phyloP scores from a whole-genome alignment of 2,888 invertebrate genomes.

The Melangyna quadrimaculata region DNA sequence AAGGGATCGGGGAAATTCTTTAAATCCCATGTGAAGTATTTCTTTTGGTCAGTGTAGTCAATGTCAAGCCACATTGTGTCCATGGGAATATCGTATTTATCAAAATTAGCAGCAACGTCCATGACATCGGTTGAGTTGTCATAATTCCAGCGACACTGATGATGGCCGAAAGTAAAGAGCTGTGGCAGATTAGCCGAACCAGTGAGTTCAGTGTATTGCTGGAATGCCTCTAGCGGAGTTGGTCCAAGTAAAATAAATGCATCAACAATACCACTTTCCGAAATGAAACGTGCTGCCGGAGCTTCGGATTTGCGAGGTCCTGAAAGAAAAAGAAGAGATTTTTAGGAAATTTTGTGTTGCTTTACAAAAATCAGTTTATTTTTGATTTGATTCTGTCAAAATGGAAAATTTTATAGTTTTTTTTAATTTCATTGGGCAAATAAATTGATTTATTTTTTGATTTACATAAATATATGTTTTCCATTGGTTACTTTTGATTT shows the following conservation, averaged over 20 bases:
- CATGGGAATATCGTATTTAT: constrained; percentile 94
- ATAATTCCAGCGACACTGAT: constrained; percentile 99
- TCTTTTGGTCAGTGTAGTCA: constrained; percentile 98
- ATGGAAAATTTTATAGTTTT: no score
- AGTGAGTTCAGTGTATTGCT: constrained; percentile 93
- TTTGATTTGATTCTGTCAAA: no score
- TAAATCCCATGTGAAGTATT: constrained; percentile 98
- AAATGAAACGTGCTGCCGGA: constrained; percentile 93
- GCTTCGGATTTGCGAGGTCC: constrained; percentile 81
- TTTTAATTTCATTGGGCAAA: no score
- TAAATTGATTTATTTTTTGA: no score
- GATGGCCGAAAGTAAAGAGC: constrained; percentile 92
- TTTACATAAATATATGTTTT: no score
- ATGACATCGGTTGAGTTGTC: constrained; percentile 97
- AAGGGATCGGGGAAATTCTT: constrained; percentile 92
- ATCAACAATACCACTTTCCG: constrained; percentile 98
- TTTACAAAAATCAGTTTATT: no score
- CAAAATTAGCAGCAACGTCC: constrained; percentile 92
- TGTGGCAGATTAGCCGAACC: constrained; percentile 96
- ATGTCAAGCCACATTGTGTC: constrained; percentile 99
- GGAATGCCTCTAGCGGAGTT: constrained; percentile 90
- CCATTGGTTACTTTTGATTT: no score
- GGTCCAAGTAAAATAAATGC: constrained; percentile 96
- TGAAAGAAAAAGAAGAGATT: constrained; percentile 1
- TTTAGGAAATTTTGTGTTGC: not conserved